Evolutionary conservation across 2,113 vertebrate species (phyloP).

Genomic region (Dolichotis patagonum): DNA sequence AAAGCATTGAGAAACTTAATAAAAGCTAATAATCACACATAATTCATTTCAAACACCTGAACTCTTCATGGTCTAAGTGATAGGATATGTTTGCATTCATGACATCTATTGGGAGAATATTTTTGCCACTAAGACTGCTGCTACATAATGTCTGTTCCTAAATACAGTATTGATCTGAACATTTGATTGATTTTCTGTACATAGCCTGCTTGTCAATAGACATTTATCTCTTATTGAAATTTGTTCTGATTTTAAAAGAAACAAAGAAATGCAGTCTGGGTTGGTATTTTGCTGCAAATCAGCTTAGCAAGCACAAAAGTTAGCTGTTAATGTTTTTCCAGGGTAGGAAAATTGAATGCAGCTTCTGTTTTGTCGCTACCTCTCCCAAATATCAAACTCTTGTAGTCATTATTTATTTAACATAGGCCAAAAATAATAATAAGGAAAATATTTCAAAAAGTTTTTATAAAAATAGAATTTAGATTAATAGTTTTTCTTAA

Average conservation of each 20-base stretch:
- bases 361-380: not conserved
- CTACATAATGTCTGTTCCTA: conserved; percentile 47
- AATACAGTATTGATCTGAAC: conserved; percentile 22
- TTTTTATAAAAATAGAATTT: not conserved
- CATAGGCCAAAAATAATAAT: not conserved
- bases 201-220: not conserved
- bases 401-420: not conserved
- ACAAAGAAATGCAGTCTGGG: not conserved
- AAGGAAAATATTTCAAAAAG: not conserved
- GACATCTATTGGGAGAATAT: not conserved
- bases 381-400: not conserved
- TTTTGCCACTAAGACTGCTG: not conserved
- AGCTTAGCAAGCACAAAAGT: not conserved
- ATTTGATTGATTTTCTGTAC: conserved; percentile 48
- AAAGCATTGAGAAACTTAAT: not conserved
- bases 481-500: conserved; percentile 34
- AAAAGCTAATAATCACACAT: not conserved
- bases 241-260: not conserved
- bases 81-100: conserved; percentile 46
- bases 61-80: not conserved
- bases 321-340: not conserved
- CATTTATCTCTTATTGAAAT: not conserved
- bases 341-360: not conserved
- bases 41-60: conserved; percentile 8
- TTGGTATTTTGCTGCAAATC: not conserved